These are phyloP conservation scores for Drosophila persimilis DNA, from an alignment of 1,140 invertebrate genomes.

Conservation along the genomic window DNA sequence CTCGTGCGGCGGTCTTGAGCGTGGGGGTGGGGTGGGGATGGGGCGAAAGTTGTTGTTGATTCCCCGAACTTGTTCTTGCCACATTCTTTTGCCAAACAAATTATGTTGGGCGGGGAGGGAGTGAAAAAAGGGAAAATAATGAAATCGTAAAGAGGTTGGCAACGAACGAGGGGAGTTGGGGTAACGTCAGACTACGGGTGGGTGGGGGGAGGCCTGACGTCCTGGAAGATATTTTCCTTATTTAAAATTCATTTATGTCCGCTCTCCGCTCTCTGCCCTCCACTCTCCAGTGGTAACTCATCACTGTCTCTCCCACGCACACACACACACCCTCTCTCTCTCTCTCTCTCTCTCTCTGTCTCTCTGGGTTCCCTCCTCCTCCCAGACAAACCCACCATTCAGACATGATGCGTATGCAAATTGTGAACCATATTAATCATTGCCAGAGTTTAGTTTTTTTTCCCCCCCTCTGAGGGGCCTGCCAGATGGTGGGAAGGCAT, in stretches of 20 bases:
- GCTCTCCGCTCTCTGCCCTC: neutral
- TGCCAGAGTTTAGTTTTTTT: slow-evolving; percentile 44
- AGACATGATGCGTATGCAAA: slow-evolving; percentile 73
- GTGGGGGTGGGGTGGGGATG: neutral
- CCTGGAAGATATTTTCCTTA: slow-evolving; percentile 52
- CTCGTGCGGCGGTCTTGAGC: no score
- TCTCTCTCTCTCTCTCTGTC: neutral
- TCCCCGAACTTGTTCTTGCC: slow-evolving; percentile 52
- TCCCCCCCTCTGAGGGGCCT: neutral
- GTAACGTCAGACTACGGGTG: no score
- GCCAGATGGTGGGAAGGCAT: no score
- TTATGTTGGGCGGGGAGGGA: slow-evolving; percentile 48
- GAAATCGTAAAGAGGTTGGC: slow-evolving; percentile 79
- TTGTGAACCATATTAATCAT: slow-evolving; percentile 73
- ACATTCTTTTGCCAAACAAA: slow-evolving; percentile 70
- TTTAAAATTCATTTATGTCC: slow-evolving; percentile 73
- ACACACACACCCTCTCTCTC: neutral
- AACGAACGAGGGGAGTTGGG: slow-evolving; percentile 12
- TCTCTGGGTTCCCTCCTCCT: neutral
- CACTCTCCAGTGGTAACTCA: neutral
- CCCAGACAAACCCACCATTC: neutral
- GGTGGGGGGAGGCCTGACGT: neutral
- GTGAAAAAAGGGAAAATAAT: slow-evolving; percentile 66
- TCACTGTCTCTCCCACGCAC: neutral
- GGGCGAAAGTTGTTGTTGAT: slow-evolving; percentile 65